Base-by-base conservation (phyloP, 2,797 vertebrate species). In the Microtus californicus region DNA sequence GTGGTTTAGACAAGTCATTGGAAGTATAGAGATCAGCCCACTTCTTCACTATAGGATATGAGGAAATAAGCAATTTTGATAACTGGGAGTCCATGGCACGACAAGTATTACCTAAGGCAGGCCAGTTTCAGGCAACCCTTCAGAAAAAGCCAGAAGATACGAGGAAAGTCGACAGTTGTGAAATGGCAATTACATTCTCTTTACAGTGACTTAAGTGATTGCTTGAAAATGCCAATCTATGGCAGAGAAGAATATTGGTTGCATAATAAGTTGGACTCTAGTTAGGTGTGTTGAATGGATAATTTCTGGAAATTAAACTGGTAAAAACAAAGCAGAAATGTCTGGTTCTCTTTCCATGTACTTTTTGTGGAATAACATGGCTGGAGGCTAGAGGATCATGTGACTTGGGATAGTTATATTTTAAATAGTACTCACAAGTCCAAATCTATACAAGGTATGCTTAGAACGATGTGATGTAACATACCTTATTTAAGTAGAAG, bases 301-400 rank as follows among this genome's bases (percentile, higher is more conserved):
- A 51, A 86, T 76, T 34, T 87, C 63, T 82, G 34, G 54, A 56
- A 91, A 17, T 89, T 79, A 71, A 92, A 80, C 23, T 61, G 63
- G 56, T 74, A 65, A n/a, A 89, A 92, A 89, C 45, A 76, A 85
- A 23, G 83, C 59, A 95, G 48, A 80, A 71, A 59, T 14, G 45
- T 23, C 85, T 40, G 19, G 77, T 76, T 92, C 85, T 78, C 12
- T 91, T 96, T 89, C 21, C 73, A 31, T 85, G 48, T 82, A 61
- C n/a, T 77, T 4, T 73, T 81, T 89, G 69, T 54, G n/a, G 17
- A 31, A 69, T 13, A 19, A 80, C 5, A 10, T 80, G 56, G 9
- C 17, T 29, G 23, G 4, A 74, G 74, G 29, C 40, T 29, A 74
- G 34, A 82, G 14, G 34, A 61, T 83, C 21, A 34, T 13, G 27